Evolutionary conservation across 1,140 invertebrate species (phyloP), one percentile per base, ranked within the genome.

Genomic region (Drosophila kepulauana): DNA sequence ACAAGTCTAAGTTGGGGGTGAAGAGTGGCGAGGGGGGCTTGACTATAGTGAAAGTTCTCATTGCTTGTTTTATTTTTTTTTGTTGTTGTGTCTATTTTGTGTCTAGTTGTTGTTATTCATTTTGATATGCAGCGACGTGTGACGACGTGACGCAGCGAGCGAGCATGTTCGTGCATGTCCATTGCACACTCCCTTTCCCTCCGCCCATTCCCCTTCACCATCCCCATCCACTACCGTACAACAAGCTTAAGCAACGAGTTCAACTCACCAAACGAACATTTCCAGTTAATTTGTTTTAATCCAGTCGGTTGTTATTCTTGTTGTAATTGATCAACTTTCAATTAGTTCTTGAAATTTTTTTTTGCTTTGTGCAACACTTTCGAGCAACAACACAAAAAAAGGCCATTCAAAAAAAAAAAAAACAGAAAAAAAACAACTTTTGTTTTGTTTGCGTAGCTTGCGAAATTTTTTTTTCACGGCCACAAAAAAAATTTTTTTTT

Each of bases 41-140:
- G 25, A 13, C 30, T 45, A 30, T 59, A 69, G 66, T 69, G 66
- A 69, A 69, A 69, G 66, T 69, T 69, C 66, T 69, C 48, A 48
- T 62, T 61, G 43, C 58, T n/a, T 10, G 28, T 28, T 38, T 35
- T 10, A 10, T 20, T n/a, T 69, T n/a, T 69, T 51, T n/a, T 57
- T 20, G 20, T 61, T 10, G 6, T 65, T 49, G 10, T 51, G 3
- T 43, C 41, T 43, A 43, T n/a, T 43, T 43, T 30, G 5, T 52
- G 20, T 45, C 25, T 51, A n/a, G 8, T 38, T 30, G 46, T 48
- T 43, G 8, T 43, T 43, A 7, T 58, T 33, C 5, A 28, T 69
- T 61, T 61, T 69, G 52, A 45, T 61, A 62, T 69, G 66, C 66
- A 51, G 38, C 66, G 66, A 62, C 57, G 33, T 52, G 46, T 52